Base-by-base conservation (phyloP, 2,888 invertebrate genomes). In the Macrostomum cliftonense region DNA sequence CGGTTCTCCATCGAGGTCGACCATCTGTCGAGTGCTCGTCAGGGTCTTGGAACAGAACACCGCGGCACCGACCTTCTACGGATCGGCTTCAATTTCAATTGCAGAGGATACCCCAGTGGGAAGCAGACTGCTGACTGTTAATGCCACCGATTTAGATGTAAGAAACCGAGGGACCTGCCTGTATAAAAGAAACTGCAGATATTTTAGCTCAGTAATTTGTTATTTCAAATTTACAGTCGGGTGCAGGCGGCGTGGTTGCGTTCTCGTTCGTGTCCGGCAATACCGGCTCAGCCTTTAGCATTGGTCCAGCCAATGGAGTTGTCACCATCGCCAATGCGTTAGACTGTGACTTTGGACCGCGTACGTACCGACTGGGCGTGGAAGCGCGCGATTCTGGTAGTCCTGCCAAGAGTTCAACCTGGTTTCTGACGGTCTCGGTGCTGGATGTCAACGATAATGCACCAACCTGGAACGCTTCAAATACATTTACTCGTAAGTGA, bases 381-480 rank as follows among this genome's bases (percentile, higher is more conserved):
- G 16, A 17, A 9, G 45, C 45, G 13, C 36, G 40, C 40, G 45
- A 45, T 39, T 20, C 20, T 36, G 45, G 45, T 11, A 39, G 9
- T 16, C 39, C 45, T 2, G 21, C 12, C 2, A 45, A 45, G 40
- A 37, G 37, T n/a, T 42, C 37, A 2, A 37, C 45, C 16, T 39
- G 36, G 45, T 28, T 36, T 2, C 12, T 45, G 36, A 45, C 45
- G 4, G 45, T 45, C 36, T 45, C 52, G 7, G 53, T 52, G 12
- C 52, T 47, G 12, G 52, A 52, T 49, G 52, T 53, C 21, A 52
- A 52, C 48, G 52, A 52, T 28, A 52, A 52, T 37, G 21, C 14
- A 9, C 52, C 52, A 28, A 39, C 40, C 7, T 28, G 28, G 28
- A 36, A n/a, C n/a, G 7, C 28, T 28, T 28, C 28, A 28, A 28